Base-by-base conservation (phyloP, 2,888 invertebrate genomes). In the Trissonchulus sp. region DNA sequence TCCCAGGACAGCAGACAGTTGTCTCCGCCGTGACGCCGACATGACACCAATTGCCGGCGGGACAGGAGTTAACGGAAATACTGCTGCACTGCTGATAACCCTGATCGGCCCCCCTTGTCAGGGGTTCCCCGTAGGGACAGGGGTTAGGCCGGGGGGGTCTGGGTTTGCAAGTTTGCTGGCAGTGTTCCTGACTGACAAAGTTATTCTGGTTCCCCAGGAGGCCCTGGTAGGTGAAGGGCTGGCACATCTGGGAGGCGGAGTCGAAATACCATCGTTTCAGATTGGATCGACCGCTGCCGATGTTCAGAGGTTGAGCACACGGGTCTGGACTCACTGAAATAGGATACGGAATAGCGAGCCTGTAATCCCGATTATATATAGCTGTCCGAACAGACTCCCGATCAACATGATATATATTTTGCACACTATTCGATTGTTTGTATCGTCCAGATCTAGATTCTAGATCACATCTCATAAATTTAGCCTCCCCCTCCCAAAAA, bases 121-220 rank as follows among this genome's bases (percentile, higher is more conserved):
- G 34, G 1, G 82, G 82, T 30, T 81, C 80, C 18, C 82, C 82
- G 28, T 72, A 69, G 0, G 81, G 79, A 68, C 82, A 82, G 2
- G 81, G 81, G 65, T 82, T 82, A 23, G 48, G 48, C 48, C 23
- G 8, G 48, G 48, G 48, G 48, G 48, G 48, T 23, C 23, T 8
- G 23, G 48, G 48, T 23, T 48, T 8, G 48, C 48, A 75, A 33
- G 3, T 33, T n/a, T 63, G 18, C 18, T 75, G 37, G 63, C 83
- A 83, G 72, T 83, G 83, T 68, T 80, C 79, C 62, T 82, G 81
- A 28, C 81, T 81, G 18, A 83, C 76, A 76, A 82, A 84, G 77
- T 84, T 83, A 72, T 82, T 84, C 38, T 81, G 79, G 73, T 82
- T 82, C 31, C 82, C 82, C 60, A 78, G 79, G 62, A 80, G 75